Base-by-base conservation (phyloP, 1,140 invertebrate species). In the Pogonognathellus flavescens region DNA sequence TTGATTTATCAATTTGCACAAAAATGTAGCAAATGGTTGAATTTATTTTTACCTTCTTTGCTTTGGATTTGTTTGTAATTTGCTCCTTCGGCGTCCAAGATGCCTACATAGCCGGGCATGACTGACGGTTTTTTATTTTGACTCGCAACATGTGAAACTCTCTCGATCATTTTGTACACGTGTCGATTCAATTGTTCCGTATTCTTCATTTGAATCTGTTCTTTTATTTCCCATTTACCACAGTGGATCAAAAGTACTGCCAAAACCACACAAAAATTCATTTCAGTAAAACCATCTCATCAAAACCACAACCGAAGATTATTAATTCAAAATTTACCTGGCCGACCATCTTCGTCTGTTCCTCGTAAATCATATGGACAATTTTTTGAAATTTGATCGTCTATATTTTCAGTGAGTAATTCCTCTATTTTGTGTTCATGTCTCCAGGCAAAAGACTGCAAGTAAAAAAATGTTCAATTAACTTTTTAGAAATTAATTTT, bases 41-140 rank as follows among this genome's bases (percentile, higher is more conserved):
- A 9, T 55, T 53, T 1, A 55, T 55, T 62, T 62, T 16, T 72
- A 76, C 70, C 70, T 76, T 76, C 70, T 76, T 76, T 76, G 70
- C 70, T 76, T 76, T 76, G 70, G 13, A 76, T n/a, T n/a, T 76
- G 70, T 76, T 76, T 76, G 70, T 76, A 76, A 50, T 76, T 76
- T n/a, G 70, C 70, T 49, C 70, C 70, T 18, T 76, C 70, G 0
- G 70, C 70, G 18, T 76, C 70, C 25, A 76, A 18, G 31, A 76
- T 76, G 6, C 70, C 70, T 5, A 76, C 70, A 16, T 76, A 76
- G n/a, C 70, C 70, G 14, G 70, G 70, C 66, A 72, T 72, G 1
- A 8, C 1, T 31, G 66, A 31, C 1, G 70, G 13, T 14, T 76
- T 76, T 76, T 76, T 76, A 16, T 9, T 76, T 76, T 76, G 70